phyloP scores from a whole-genome alignment of 2,113 vertebrate genomes.

The Manacus vitellinus region DNA sequence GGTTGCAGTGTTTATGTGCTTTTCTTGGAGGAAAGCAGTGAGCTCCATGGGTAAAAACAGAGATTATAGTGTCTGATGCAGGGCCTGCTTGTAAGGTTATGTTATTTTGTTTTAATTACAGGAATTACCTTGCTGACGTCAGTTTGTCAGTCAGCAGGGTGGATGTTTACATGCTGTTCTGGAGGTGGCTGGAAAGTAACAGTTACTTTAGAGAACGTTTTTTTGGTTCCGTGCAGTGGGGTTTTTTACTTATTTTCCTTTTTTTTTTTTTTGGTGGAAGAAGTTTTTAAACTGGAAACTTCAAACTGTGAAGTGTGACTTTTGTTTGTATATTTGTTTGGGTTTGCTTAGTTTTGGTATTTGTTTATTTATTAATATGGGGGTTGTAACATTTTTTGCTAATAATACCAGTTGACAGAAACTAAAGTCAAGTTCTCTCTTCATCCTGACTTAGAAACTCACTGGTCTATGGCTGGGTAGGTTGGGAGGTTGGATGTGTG shows the following conservation, averaged over 20 bases:
- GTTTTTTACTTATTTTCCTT: neutral
- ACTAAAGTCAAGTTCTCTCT: neutral
- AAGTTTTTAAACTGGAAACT: neutral
- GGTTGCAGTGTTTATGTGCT: neutral
- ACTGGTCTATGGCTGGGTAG: neutral
- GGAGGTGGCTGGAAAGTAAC: neutral
- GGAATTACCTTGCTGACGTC: neutral
- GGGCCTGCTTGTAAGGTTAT: neutral
- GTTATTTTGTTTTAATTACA: constrained; percentile 1
- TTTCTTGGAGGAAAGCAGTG: neutral
- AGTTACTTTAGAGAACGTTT: neutral
- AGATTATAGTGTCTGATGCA: neutral
- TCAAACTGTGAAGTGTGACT: neutral
- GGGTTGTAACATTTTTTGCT: neutral
- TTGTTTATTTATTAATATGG: neutral
- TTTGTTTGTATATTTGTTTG: neutral
- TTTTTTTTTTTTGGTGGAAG: neutral
- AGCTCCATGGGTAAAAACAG: neutral
- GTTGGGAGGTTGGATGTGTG: neutral
- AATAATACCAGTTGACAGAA: neutral
- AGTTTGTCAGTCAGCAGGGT: neutral
- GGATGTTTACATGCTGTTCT: neutral
- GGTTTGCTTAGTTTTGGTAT: neutral
- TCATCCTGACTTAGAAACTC: neutral
- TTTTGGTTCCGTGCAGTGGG: neutral